These are phyloP conservation scores for Dolichallabes microphthalmus DNA, from an alignment of 2,113 vertebrate genomes.

Conservation along the genomic window DNA sequence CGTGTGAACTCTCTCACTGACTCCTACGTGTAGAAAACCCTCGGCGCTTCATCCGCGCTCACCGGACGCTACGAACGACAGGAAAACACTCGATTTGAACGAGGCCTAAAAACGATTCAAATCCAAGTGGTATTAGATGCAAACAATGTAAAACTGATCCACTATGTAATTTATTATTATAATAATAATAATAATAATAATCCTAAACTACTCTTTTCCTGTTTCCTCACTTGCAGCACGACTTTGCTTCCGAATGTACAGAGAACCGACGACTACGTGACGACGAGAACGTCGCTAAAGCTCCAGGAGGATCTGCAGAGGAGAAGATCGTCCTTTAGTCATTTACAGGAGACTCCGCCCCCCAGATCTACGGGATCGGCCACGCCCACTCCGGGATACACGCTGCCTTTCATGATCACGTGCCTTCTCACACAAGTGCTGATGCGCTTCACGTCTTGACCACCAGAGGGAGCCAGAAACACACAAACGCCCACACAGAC, in stretches of 20 bases:
- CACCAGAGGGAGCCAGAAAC: slow-evolving; percentile 53
- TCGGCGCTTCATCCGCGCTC: no score
- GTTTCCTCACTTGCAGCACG: slow-evolving; percentile 69
- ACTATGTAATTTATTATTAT: background rate
- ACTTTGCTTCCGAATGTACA: slow-evolving; percentile 78
- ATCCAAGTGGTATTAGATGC: no score
- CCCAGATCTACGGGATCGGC: slow-evolving; percentile 44
- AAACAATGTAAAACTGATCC: background rate
- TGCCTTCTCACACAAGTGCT: slow-evolving; percentile 68
- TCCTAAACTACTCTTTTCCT: background rate
- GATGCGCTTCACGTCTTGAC: slow-evolving; percentile 84
- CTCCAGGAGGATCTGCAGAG: slow-evolving; percentile 66
- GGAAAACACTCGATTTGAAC: no score
- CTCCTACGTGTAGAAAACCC: no score
- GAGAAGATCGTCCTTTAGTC: slow-evolving; percentile 24
- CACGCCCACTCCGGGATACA: slow-evolving; percentile 61
- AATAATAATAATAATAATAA: background rate
- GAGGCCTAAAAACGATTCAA: no score
- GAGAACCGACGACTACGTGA: slow-evolving; percentile 82
- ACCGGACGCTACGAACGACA: no score
- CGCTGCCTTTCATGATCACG: slow-evolving; percentile 63
- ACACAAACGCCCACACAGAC: slow-evolving; percentile 26
- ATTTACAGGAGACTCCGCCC: slow-evolving; percentile 10
- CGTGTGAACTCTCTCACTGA: no score
- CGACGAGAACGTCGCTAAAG: slow-evolving; percentile 75